Evolutionary conservation across 2,113 vertebrate species (phyloP), one percentile per base, ranked within the genome.

Genomic region (Paracanthobrama guichenoti): DNA sequence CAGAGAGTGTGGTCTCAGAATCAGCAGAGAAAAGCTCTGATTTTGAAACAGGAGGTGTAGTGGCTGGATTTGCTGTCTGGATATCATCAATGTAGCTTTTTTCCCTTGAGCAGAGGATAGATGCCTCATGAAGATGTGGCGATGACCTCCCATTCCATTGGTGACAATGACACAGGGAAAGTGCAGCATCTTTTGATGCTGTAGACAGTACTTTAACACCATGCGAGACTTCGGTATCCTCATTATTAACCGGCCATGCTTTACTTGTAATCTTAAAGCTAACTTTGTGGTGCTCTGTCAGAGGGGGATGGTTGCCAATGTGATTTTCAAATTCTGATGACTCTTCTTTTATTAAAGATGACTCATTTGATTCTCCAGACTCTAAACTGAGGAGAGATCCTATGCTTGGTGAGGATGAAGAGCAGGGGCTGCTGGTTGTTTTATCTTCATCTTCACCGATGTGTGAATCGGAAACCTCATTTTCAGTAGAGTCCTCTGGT

Each of bases 291-390:
- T 88, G 79, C 4, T 82, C 20, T 79, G 64, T 64, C 59, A 64
- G 59, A 12, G 80, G 28, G 42, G 57, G 83, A 42, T 67, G 64
- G 39, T 86, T 69, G n/a, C 59, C 62, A 48, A 18, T 79, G 39
- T 82, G 86, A 7, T 89, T 92, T 91, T 94, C 93, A 82, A 90
- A 90, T 62, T 93, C 92, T 59, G 92, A 91, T 35, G 85, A 81
- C 83, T 94, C 92, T 3, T 90, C 88, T 83, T 93, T 91, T 22
- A 92, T 87, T 80, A 90, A 89, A 85, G 93, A 62, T 22, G 39
- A 9, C 26, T 85, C 67, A 55, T 79, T 75, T 31, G 46, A 72
- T 44, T 88, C 91, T 39, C 81, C 44, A 64, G 86, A 82, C 22
- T 84, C 83, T 69, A 81, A 62, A 72, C 60, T 84, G 16, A 72